Evolutionary conservation across 2,113 vertebrate species (phyloP).

Genomic region (Panurus biarmicus): DNA sequence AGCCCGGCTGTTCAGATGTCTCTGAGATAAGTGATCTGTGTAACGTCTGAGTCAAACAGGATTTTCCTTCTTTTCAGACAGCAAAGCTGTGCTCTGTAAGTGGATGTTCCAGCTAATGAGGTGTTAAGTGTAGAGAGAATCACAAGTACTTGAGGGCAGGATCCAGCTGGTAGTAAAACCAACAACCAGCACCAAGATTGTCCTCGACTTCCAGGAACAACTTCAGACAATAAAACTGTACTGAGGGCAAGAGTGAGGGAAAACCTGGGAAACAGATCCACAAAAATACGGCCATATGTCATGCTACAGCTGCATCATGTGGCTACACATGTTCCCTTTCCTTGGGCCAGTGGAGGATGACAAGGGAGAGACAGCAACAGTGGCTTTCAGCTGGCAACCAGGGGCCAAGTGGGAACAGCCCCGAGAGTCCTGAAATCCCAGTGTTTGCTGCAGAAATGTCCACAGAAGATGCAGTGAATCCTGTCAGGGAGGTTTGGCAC

Average conservation of each 20-base stretch:
- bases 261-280: neutral
- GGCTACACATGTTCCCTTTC: neutral
- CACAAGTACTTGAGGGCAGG: constrained; percentile 1
- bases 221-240: neutral
- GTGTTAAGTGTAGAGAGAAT: constrained; percentile 31
- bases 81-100: neutral
- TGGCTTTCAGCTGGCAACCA: neutral
- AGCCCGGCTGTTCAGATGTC: neutral
- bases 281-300: neutral
- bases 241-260: neutral
- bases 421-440: neutral
- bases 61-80: constrained; percentile 1
- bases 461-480: neutral
- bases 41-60: neutral
- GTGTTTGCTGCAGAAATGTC: neutral
- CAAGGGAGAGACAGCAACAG: neutral
- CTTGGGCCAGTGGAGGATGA: neutral
- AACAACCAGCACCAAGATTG: neutral
- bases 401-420: neutral
- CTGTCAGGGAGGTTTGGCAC: neutral
- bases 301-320: neutral
- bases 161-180: constrained; percentile 25
- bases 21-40: neutral
- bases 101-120: constrained; percentile 34
- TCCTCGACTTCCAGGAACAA: neutral